phyloP scores from a whole-genome alignment of 2,888 invertebrate species.

The Eristalis tenax region DNA sequence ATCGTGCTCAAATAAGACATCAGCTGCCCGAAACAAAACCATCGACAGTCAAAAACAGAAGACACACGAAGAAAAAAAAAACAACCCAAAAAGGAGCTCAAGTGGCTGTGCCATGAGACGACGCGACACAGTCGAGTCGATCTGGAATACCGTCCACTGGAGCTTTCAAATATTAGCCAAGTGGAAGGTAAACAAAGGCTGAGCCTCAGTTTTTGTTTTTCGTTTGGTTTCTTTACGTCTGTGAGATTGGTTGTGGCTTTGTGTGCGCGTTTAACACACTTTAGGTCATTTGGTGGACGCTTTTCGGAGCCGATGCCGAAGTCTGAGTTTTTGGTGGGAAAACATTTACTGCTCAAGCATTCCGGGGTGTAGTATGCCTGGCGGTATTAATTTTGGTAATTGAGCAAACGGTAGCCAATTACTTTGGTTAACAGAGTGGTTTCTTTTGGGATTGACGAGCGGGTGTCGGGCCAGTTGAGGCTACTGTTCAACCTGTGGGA shows the following conservation, averaged over 20 bases:
- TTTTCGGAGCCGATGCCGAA: constrained; percentile 12
- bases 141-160: constrained; percentile 50
- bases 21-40: constrained; percentile 36
- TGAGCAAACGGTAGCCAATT: constrained; percentile 57
- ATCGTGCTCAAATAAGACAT: constrained; percentile 44
- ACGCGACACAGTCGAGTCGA: constrained; percentile 39
- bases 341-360: constrained; percentile 29
- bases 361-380: constrained; percentile 24
- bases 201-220: background rate
- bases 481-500: constrained; percentile 33
- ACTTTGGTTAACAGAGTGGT: constrained; percentile 52
- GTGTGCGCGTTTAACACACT: constrained; percentile 46
- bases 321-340: constrained; percentile 34
- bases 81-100: constrained; percentile 18
- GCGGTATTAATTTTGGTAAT: constrained; percentile 54
- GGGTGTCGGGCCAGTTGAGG: constrained; percentile 16
- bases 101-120: constrained; percentile 31
- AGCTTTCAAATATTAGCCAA: constrained; percentile 59
- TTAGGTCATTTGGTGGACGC: constrained; percentile 40
- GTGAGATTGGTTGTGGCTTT: background rate
- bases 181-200: constrained; percentile 55
- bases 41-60: background rate
- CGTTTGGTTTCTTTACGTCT: too few relatives aligned
- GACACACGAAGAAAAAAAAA: background rate
- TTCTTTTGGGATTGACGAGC: constrained; percentile 21